A percentile compares a stretch with the other conserved stretches of the same genome.
These are phyloP conservation scores for Adrianichthys oophorus DNA, from an alignment of 2,797 vertebrate genomes.

Conservation along the genomic window DNA sequence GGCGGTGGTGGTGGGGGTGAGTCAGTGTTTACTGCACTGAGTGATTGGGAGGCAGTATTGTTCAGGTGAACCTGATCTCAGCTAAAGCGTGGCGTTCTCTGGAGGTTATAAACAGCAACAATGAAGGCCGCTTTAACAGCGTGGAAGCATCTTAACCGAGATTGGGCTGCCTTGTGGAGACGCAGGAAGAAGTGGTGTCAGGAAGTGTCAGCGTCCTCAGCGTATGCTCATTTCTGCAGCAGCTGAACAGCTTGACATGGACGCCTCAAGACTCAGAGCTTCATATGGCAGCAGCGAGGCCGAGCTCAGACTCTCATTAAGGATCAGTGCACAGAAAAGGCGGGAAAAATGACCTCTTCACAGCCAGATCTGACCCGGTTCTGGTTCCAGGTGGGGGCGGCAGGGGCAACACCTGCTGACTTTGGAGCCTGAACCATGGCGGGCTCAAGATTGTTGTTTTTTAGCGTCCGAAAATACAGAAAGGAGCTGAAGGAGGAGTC, in stretches of 20 bases:
- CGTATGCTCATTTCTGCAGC: slow-evolving; percentile 32
- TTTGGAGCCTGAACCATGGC: not conserved
- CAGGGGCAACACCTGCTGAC: not conserved
- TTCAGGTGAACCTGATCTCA: slow-evolving; percentile 24
- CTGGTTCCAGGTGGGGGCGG: not conserved
- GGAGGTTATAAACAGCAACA: slow-evolving; percentile 37
- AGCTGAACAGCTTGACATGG: slow-evolving; percentile 54
- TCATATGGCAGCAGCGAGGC: slow-evolving; percentile 20
- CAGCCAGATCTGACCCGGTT: not conserved
- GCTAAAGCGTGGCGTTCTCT: slow-evolving; percentile 31
- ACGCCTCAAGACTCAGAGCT: slow-evolving; percentile 32
- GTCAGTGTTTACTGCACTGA: slow-evolving; percentile 15
- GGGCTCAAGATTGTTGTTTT: too few relatives aligned
- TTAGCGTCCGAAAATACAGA: too few relatives aligned
- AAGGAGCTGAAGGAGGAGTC: too few relatives aligned
- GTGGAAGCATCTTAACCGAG: slow-evolving; percentile 39
- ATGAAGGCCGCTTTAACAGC: slow-evolving; percentile 19
- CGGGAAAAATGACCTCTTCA: not conserved
- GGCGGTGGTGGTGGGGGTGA: slow-evolving; percentile 40
- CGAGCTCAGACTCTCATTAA: slow-evolving; percentile 32
- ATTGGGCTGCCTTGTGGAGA: slow-evolving; percentile 26
- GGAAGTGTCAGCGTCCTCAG: slow-evolving; percentile 33
- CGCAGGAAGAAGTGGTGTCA: slow-evolving; percentile 42
- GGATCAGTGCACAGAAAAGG: slow-evolving; percentile 29
- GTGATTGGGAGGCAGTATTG: slow-evolving; percentile 24